Evolutionary conservation across 2,797 vertebrate genomes (phyloP).

Genomic region (Zalophus californianus): DNA sequence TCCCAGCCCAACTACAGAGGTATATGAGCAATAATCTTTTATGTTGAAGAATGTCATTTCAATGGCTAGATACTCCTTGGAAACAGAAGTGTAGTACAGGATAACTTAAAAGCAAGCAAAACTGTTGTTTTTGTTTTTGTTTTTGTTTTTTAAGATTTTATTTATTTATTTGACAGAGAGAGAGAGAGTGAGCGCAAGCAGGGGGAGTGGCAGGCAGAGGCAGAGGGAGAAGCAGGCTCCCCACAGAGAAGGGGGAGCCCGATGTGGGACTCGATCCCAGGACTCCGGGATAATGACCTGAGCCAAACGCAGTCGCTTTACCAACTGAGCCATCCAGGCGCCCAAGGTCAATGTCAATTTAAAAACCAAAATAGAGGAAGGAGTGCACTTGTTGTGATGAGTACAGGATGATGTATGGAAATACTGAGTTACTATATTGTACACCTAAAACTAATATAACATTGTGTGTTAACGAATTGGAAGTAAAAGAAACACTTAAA

Average conservation of each 20-base stretch:
- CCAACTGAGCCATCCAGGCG: too few species aligned
- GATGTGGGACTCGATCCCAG: too few species aligned
- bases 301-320: too few species aligned
- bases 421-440: not conserved
- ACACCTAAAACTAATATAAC: not conserved
- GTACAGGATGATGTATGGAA: not conserved
- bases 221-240: too few species aligned
- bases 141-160: too few species aligned
- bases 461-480: not conserved
- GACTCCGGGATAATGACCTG: too few species aligned
- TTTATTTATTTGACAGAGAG: too few species aligned
- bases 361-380: not conserved
- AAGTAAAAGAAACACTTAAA: not conserved
- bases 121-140: not conserved
- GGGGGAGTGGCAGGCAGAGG: too few species aligned
- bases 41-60: not conserved
- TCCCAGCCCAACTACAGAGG: constrained; percentile 91
- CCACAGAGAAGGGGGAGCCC: too few species aligned
- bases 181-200: too few species aligned
- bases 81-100: not conserved
- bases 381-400: not conserved
- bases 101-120: constrained; percentile 21
- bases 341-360: not conserved
- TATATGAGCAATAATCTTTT: not conserved
- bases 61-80: not conserved